These are phyloP conservation scores for Tetramorium alpestre DNA, from an alignment of 1,140 invertebrate genomes.

Conservation along the genomic window DNA sequence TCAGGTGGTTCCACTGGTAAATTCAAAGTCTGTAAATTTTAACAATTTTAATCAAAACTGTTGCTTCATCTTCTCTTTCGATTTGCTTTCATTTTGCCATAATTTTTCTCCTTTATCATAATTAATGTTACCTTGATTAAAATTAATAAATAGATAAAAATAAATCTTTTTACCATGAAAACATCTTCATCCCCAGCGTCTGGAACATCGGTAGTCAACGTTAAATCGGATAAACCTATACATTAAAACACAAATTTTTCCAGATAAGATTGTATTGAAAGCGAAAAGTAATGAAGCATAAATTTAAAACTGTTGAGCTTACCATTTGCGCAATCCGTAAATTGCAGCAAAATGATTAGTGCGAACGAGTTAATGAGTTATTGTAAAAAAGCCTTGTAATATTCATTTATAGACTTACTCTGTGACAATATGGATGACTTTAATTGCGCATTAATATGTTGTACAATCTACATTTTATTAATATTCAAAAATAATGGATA, in stretches of 20 bases:
- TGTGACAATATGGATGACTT: background rate
- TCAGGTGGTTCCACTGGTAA: conserved; percentile 91
- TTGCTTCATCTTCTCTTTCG: background rate
- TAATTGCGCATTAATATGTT: background rate
- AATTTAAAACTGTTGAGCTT: conserved; percentile 61
- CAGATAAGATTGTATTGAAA: background rate
- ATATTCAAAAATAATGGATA: background rate
- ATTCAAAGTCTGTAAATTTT: conserved; percentile 90
- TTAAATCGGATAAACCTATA: conserved; percentile 87
- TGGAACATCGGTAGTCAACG: conserved; percentile 81
- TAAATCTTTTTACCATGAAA: conserved; percentile 90
- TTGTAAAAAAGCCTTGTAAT: background rate
- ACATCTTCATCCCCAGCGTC: conserved; percentile 93
- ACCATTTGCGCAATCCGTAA: conserved; percentile 73
- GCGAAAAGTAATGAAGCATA: background rate
- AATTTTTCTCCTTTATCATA: conserved; percentile 11
- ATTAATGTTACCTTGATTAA: background rate
- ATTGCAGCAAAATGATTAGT: conserved; percentile 66
- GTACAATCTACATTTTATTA: background rate
- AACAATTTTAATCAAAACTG: conserved; percentile 50
- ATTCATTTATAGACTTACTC: background rate
- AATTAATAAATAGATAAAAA: conserved; percentile 12
- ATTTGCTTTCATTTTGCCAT: conserved; percentile 5
- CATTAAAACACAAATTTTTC: conserved; percentile 52
- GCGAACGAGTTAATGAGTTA: conserved; percentile 47